Conservation (phyloP, 1,140 invertebrate species). For the Oryctes rhinoceros region DNA sequence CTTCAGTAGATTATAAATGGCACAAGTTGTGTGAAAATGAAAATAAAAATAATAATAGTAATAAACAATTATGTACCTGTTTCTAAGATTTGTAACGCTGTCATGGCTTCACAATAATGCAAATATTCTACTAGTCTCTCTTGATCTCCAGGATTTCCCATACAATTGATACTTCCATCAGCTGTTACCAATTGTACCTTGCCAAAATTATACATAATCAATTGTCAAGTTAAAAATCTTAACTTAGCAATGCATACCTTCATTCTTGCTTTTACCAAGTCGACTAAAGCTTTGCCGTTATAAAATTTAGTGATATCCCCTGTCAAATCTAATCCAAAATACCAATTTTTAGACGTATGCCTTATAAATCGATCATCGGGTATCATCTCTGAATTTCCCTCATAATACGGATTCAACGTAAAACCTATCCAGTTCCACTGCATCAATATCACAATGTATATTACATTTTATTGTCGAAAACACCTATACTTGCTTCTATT, state of each 20-base stretch:
- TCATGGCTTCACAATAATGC: slow-evolving; percentile 83
- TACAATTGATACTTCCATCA: slow-evolving; percentile 93
- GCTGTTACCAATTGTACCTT: slow-evolving; percentile 80
- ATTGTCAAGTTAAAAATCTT: too few species aligned
- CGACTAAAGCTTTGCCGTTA: slow-evolving; percentile 66
- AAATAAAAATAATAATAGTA: too few species aligned
- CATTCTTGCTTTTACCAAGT: slow-evolving; percentile 1
- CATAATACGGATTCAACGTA: slow-evolving; percentile 92
- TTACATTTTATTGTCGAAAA: background rate
- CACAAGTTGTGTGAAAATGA: too few species aligned
- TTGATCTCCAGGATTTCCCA: slow-evolving; percentile 83
- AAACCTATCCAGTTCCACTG: slow-evolving; percentile 87
- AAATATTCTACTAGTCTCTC: slow-evolving; percentile 79
- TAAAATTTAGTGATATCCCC: slow-evolving; percentile 79
- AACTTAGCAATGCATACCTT: background rate
- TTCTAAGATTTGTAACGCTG: slow-evolving; percentile 77
- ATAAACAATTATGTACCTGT: slow-evolving; percentile 60
- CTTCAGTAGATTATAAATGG: too few species aligned
- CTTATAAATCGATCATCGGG: slow-evolving; percentile 87
- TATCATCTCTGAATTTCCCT: slow-evolving; percentile 84
- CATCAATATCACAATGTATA: slow-evolving; percentile 46
- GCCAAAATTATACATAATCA: slow-evolving; percentile 37
- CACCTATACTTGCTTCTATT: slow-evolving; percentile 63
- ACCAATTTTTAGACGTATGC: slow-evolving; percentile 81
- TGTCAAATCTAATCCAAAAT: slow-evolving; percentile 84